Evolutionary conservation across 1,140 invertebrate genomes (phyloP), one percentile per base, ranked within the genome.

Genomic region (Phthorimaea operculella): DNA sequence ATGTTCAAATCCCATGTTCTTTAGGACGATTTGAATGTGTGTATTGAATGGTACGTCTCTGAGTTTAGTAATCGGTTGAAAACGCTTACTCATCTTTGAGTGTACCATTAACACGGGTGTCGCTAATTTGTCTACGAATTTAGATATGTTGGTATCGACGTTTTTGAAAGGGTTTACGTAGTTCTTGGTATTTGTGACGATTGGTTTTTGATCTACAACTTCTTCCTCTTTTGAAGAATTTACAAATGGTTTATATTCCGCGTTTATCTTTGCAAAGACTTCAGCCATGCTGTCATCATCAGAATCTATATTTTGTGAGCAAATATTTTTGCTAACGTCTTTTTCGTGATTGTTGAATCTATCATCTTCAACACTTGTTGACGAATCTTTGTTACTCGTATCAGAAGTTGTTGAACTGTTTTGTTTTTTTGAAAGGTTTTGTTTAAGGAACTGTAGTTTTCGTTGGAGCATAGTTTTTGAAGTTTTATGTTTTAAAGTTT

Each of bases 81-180:
- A 73, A 3, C 66, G 60, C 50, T 68, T 74, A 55, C 76, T 69
- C 16, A 66, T 70, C 55, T 83, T 85, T 5, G 73, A 68, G 63
- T 85, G 82, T 0, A 83, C 79, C 70, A 83, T 73, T 45, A 85
- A 53, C 0, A 78, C 57, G 1, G 79, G 77, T 5, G 63, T 71
- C 1, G 79, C 65, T 39, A 85, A 59, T 57, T 82, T 78, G 34
- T 82, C 75, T 36, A 82, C 71, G 56, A 85, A 83, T 48, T 72
- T 66, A 1, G 79, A 78, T 51, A 76, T 63, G 17, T 54, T 70
- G 0, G 62, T 52, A 18, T 79, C 76, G n/a, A 77, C 36, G 61
- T 81, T 79, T 65, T 71, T 72, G 57, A 74, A 83, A 10, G 79
- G 77, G 58, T 79, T 80, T 0, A 72, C 79, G 50, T 75, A 62